Evolutionary conservation across 1,140 invertebrate genomes (phyloP).

Genomic region (Popillia japonica): DNA sequence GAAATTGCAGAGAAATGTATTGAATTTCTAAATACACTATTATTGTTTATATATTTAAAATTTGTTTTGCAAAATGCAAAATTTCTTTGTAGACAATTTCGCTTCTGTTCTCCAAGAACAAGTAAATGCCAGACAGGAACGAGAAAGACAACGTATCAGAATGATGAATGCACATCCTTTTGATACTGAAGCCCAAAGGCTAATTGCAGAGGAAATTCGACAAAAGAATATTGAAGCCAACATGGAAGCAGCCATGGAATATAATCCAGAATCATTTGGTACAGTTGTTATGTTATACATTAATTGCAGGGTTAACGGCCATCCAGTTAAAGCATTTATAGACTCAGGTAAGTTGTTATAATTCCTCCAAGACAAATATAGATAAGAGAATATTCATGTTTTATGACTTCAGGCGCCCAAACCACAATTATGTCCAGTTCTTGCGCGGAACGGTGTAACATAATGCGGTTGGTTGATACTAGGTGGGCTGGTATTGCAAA

Average conservation of each 20-base stretch:
- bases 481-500: conserved; percentile 95
- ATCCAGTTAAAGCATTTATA: conserved; percentile 96
- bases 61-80: too few species aligned
- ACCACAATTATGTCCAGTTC: conserved; percentile 93
- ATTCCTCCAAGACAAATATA: neutral
- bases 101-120: conserved; percentile 82
- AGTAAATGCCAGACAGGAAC: conserved; percentile 77
- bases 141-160: conserved; percentile 82
- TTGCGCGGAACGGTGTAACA: conserved; percentile 93
- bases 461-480: conserved; percentile 93
- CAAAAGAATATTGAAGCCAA: conserved; percentile 97
- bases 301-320: conserved; percentile 94
- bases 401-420: conserved; percentile 76
- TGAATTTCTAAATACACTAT: too few species aligned
- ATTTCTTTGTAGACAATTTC: conserved; percentile 75
- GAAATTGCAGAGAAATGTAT: too few species aligned
- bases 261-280: conserved; percentile 97
- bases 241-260: conserved; percentile 98
- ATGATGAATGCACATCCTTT: conserved; percentile 95
- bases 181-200: conserved; percentile 90
- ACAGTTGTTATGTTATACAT: conserved; percentile 98
- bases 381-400: neutral
- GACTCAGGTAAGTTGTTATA: conserved; percentile 77
- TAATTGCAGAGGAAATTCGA: conserved; percentile 95
- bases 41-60: too few species aligned